These are phyloP conservation scores for Allacma fusca DNA, from an alignment of 2,888 invertebrate species.

Conservation along the genomic window DNA sequence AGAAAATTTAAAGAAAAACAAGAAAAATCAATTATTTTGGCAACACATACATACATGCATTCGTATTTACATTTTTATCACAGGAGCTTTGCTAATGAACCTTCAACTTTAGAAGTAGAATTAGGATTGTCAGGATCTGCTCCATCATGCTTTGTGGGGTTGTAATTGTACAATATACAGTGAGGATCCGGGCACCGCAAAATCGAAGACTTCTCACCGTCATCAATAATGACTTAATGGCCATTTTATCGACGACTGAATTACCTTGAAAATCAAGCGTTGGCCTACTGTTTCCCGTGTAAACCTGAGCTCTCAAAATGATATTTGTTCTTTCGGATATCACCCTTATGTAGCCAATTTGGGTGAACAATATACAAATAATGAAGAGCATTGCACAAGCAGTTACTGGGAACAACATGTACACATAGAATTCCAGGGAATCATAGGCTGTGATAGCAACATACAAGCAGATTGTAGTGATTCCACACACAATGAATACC, in stretches of 20 bases:
- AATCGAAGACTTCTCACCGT: not conserved
- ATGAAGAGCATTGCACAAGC: not conserved
- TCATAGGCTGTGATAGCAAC: too few relatives aligned
- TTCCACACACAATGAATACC: too few relatives aligned
- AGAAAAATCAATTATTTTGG: too few relatives aligned
- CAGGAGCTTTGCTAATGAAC: too few relatives aligned
- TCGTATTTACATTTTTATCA: too few relatives aligned
- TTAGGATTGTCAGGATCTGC: slow-evolving; percentile 17
- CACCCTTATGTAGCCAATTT: slow-evolving; percentile 7
- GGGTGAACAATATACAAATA: too few relatives aligned
- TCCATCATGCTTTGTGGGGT: slow-evolving; percentile 36
- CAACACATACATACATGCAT: too few relatives aligned
- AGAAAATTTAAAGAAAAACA: too few relatives aligned
- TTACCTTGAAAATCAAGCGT: not conserved
- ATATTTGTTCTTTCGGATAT: not conserved
- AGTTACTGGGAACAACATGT: not conserved
- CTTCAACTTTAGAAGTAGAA: not conserved
- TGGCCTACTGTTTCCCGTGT: not conserved
- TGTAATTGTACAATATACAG: slow-evolving; percentile 20
- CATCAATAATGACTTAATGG: too few relatives aligned
- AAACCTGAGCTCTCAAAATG: not conserved
- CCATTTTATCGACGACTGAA: too few relatives aligned
- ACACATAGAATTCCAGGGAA: too few relatives aligned
- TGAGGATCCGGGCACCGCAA: slow-evolving; percentile 3
- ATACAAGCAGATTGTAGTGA: too few relatives aligned